Base-by-base conservation (phyloP, 2,888 invertebrate genomes). In the Tetheella fluctuosa region DNA sequence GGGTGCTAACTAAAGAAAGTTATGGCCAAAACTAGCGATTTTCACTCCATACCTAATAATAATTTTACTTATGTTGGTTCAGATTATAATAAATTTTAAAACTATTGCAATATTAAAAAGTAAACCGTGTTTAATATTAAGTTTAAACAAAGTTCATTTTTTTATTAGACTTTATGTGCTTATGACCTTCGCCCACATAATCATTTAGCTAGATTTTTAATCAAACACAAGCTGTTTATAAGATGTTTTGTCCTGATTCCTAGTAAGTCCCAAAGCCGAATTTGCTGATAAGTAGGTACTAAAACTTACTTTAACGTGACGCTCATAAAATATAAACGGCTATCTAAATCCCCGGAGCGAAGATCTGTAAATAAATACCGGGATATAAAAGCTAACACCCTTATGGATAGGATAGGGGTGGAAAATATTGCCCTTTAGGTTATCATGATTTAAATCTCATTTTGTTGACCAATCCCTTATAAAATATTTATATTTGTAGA, bases 341-440 rank as follows among this genome's bases (percentile, higher is more conserved):
- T 15, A 1, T 1, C 20, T 20, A 42, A 68, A 73, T 76, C 71
- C 75, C 20, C 20, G 10, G 48, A 20, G 48, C 20, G 20, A 48
- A 48, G 20, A 10, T 76, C 55, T 70, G 76, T 79, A 79, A 79
- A 79, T 73, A 80, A 48, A 48, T 64, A 59, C 42, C 60, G 61
- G 69, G 73, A 58, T 67, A 64, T 54, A 65, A 34, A 59, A 76
- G 71, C 73, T 73, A 66, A 66, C 57, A 60, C 68, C 58, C 60
- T 61, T 65, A 64, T 64, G 64, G 59, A 67, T 60, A 66, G 65
- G 67, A 71, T 68, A 34, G 56, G 59, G 71, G 68, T 60, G 52
- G 52, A 56, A 23, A 39, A 15, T 65, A 58, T 69, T 67, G 74
- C 58, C n/a, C 54, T 54, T 30, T 34, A 13, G 54, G 52, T 62